Evolutionary conservation across 2,797 vertebrate species (phyloP).

Genomic region (Smutsia temminckii): DNA sequence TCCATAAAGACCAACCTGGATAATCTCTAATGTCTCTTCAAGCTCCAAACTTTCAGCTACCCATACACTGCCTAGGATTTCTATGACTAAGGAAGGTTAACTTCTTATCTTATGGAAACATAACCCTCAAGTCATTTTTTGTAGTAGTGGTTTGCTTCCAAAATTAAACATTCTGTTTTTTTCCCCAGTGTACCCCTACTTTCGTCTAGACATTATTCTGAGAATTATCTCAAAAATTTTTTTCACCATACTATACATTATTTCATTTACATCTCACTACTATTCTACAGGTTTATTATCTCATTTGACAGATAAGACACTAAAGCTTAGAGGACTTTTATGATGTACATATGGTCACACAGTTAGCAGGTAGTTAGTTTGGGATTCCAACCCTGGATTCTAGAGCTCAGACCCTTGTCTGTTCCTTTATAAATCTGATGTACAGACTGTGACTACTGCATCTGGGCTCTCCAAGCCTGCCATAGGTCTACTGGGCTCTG

Average conservation of each 20-base stretch:
- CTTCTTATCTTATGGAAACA: neutral
- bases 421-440: neutral
- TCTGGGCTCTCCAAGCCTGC: neutral
- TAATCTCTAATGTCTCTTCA: accelerated
- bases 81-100: neutral
- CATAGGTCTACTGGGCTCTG: neutral
- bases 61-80: neutral
- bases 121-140: neutral
- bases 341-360: accelerated
- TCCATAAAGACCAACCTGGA: neutral
- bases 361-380: neutral
- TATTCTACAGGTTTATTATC: neutral
- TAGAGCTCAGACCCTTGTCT: neutral
- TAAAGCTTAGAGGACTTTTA: neutral
- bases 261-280: neutral
- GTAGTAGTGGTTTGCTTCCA: neutral
- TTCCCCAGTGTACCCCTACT: neutral
- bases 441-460: neutral
- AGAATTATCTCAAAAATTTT: neutral
- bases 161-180: neutral
- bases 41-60: neutral
- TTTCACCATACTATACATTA: neutral
- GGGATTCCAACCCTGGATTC: neutral
- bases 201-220: neutral
- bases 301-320: neutral